Conservation (phyloP, 2,888 invertebrate genomes). For the Chalcosyrphus nemorum region DNA sequence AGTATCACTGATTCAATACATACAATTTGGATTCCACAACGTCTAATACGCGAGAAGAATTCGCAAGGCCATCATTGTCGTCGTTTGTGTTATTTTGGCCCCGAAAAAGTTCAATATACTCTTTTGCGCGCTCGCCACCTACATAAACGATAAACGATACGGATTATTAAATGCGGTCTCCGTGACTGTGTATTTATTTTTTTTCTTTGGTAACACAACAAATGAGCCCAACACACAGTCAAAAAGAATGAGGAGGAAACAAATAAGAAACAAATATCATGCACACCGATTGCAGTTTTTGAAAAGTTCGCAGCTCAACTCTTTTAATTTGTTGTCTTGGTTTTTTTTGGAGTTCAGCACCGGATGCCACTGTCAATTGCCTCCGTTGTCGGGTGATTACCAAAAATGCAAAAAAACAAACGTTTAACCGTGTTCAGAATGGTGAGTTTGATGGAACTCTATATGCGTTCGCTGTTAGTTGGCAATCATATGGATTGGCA, state of each 20-base stretch:
- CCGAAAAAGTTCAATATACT: slow-evolving; percentile 71
- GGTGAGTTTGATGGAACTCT: slow-evolving; percentile 1
- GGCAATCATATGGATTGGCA: slow-evolving; percentile 54
- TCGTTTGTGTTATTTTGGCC: slow-evolving; percentile 48
- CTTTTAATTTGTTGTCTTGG: slow-evolving; percentile 24
- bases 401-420: slow-evolving; percentile 57
- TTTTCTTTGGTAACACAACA: slow-evolving; percentile 5
- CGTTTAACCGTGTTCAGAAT: slow-evolving; percentile 46
- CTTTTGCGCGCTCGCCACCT: slow-evolving; percentile 45
- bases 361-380: slow-evolving; percentile 51
- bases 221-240: slow-evolving; percentile 18
- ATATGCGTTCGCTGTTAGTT: slow-evolving; percentile 9
- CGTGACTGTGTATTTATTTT: neutral
- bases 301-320: slow-evolving; percentile 48
- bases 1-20: slow-evolving; percentile 1
- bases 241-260: neutral
- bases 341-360: slow-evolving; percentile 27
- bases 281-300: slow-evolving; percentile 20
- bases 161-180: slow-evolving; percentile 32
- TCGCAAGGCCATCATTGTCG: slow-evolving; percentile 64
- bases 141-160: slow-evolving; percentile 39
- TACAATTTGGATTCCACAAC: slow-evolving; percentile 14
- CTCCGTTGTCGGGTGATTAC: slow-evolving; percentile 35
- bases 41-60: slow-evolving; percentile 30
- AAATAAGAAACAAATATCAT: neutral